Base-by-base conservation (phyloP, 1,140 invertebrate genomes). In the Drosophila setifemur region DNA sequence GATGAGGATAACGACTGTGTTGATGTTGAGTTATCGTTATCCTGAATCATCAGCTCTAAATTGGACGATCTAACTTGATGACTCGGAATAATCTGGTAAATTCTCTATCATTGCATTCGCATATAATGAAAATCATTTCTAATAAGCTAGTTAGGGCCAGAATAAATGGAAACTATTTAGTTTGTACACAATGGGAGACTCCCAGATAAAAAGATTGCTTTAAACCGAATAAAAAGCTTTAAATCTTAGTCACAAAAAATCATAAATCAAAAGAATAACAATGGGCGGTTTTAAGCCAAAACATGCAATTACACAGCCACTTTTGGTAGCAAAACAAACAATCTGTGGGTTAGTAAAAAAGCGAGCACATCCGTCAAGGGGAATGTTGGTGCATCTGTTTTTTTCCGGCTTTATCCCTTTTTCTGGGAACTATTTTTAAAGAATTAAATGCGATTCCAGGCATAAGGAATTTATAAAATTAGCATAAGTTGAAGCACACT, bases 381-480 rank as follows among this genome's bases (percentile, higher is more conserved):
- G 28, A 45, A 9, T 19, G 3, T n/a, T 29, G 3, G n/a, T 31
- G 29, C 7, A 4, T 4, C 9, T 40, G 18, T 11, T 12, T 14
- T n/a, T 4, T 2, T 31, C 14, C 37, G 2, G 33, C 33, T 2
- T 26, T 44, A 14, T 16, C 14, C 39, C 11, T 6, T 11, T 23
- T 54, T 21, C 2, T 5, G 8, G 0, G 23, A 70, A 60, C 53
- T 71, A 44, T 72, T 40, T 53, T 50, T 25, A 29, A 28, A 31
- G 44, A 54, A 44, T 39, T 50, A 40, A 43, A 61, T 45, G 42
- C 39, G 26, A 57, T 50, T 47, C 40, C 8, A n/a, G 19, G 29
- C n/a, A 35, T 55, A 53, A 19, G 26, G 53, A 70, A 73, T 77
- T 77, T 64, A 55, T 54, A 26, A 77, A 77, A 83, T 82, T 78